Base-by-base conservation (phyloP, 2,888 invertebrate genomes). In the Aquatica leii region DNA sequence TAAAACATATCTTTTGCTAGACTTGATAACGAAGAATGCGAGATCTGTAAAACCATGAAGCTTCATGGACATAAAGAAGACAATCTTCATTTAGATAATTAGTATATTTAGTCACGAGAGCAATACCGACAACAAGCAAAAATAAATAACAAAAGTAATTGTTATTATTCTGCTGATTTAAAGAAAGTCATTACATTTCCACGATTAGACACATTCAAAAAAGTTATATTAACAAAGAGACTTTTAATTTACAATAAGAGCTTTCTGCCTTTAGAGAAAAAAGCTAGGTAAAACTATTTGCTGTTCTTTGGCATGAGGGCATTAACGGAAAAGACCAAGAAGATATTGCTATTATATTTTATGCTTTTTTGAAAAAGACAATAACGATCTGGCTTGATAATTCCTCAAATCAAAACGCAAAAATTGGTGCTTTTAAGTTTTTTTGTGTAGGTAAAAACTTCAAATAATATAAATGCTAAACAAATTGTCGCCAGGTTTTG, bases 301-400 rank as follows among this genome's bases (percentile, higher is more conserved):
- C 31, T 6, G 31, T 31, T 31, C 31, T 31, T 31, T 31, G 31
- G 31, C 31, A 31, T 9, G 31, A 31, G 31, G 31, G 31, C 9
- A 9, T 31, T 6, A 31, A 31, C n/a, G n/a, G n/a, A n/a, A 31
- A 9, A 31, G 31, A 31, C 31, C 9, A 31, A 31, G 31, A 31
- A 9, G 31, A 31, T 31, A 31, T 31, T 9, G 9, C 31, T 6
- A 31, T 6, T 31, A 6, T 9, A 31, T 31, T 31, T 9, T 31
- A 31, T 31, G 31, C 31, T 31, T 31, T 31, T 31, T 31, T 31
- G 4, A 9, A 31, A 31, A 31, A 31, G 9, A 31, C 31, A 31
- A 31, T 31, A 31, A 31, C 31, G 5, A 31, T 68, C 1, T 69
- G 68, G 68, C 31, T 68, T 17, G 69, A 62, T 53, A 59, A 66